phyloP scores from a whole-genome alignment of 2,888 invertebrate genomes.

The Halictus ligatus region DNA sequence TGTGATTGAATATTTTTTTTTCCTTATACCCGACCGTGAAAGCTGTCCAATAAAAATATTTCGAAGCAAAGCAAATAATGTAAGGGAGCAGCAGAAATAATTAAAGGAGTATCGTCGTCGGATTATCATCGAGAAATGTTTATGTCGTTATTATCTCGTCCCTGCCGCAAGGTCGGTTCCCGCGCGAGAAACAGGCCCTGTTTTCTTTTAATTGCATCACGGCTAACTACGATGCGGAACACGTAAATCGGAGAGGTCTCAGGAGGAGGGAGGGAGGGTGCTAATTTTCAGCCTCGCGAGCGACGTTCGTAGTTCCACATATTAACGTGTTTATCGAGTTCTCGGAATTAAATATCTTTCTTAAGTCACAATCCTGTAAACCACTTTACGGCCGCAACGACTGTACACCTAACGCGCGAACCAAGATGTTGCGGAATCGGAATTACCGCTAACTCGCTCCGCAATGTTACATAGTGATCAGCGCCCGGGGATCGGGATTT shows the following conservation, averaged over 20 bases:
- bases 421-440: conserved; percentile 42
- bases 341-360: conserved; percentile 69
- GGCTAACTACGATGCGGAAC: conserved; percentile 39
- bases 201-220: conserved; percentile 32
- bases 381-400: conserved; percentile 58
- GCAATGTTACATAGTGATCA: conserved; percentile 31
- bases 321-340: conserved; percentile 66
- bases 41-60: no score
- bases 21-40: no score
- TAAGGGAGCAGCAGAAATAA: not conserved
- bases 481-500: conserved; percentile 10
- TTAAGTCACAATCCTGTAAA: conserved; percentile 60
- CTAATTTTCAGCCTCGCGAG: conserved; percentile 58
- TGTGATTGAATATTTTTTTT: no score
- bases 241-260: conserved; percentile 58
- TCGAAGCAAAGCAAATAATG: no score
- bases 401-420: conserved; percentile 36
- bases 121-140: not conserved
- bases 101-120: not conserved
- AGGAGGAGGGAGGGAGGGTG: conserved; percentile 15
- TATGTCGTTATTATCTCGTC: not conserved
- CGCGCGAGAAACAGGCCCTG: conserved; percentile 15
- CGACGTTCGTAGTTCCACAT: conserved; percentile 54
- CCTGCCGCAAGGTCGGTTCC: conserved; percentile 21
- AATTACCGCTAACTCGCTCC: conserved; percentile 43